These are phyloP conservation scores for Urocitellus parryii DNA, from an alignment of 2,113 vertebrate species.

Conservation along the genomic window DNA sequence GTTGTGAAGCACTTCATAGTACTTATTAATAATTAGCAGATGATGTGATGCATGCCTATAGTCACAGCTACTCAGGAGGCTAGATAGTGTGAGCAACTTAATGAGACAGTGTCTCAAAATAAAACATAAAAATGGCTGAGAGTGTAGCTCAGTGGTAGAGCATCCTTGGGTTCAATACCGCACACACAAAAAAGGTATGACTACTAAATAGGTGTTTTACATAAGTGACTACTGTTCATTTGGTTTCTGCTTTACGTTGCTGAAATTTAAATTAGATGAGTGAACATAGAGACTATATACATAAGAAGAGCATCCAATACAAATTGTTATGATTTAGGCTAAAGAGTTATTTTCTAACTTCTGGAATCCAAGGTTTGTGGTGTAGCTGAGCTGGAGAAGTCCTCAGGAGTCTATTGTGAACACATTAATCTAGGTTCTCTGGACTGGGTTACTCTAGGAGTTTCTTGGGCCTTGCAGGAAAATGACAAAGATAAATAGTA, in stretches of 20 bases:
- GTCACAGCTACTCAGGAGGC: background rate
- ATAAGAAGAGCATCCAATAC: background rate
- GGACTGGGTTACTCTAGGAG: too few species aligned
- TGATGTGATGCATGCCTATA: too few species aligned
- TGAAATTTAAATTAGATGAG: conserved; percentile 29
- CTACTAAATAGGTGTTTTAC: background rate
- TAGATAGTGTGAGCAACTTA: background rate
- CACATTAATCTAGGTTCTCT: too few species aligned
- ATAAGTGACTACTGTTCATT: background rate
- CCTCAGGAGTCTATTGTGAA: too few species aligned
- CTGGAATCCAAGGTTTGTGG: too few species aligned
- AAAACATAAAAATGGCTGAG: too few species aligned
- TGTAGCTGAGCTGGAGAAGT: too few species aligned
- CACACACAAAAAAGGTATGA: background rate
- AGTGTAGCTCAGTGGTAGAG: too few species aligned
- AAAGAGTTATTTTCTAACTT: conserved; percentile 36
- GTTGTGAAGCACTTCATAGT: background rate
- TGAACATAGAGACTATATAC: background rate
- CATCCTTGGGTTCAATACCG: background rate
- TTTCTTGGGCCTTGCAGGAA: too few species aligned
- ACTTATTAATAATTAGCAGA: background rate
- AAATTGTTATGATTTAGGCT: background rate
- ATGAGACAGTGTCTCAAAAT: background rate
- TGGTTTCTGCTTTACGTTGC: background rate
- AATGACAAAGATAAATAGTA: too few species aligned